phyloP scores from a whole-genome alignment of 1,140 invertebrate species.

The Aradophagus sp. region DNA sequence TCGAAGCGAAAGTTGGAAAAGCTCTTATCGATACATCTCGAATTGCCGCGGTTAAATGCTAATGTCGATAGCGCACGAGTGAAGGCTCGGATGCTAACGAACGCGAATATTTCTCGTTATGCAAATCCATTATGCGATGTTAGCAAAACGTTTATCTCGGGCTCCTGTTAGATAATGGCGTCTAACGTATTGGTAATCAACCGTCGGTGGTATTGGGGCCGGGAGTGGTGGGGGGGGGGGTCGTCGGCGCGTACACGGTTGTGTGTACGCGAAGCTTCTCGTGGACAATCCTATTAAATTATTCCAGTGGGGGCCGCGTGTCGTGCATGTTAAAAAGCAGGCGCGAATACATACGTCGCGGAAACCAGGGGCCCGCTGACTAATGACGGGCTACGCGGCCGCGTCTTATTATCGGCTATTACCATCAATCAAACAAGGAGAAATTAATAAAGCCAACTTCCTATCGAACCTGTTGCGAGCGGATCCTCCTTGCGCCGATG shows the following conservation, averaged over 20 bases:
- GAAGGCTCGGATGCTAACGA: constrained; percentile 35
- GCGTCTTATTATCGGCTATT: constrained; percentile 50
- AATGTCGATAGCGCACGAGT: constrained; percentile 30
- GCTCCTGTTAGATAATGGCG: constrained; percentile 53
- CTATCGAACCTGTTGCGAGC: constrained; percentile 36
- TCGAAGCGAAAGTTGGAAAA: constrained; percentile 3
- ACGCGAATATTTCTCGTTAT: constrained; percentile 54
- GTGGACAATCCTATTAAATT: constrained; percentile 40
- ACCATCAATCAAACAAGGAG: constrained; percentile 50
- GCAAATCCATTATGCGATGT: constrained; percentile 50
- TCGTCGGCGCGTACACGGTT: constrained; percentile 31
- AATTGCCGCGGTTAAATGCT: constrained; percentile 47
- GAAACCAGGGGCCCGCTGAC: constrained; percentile 38
- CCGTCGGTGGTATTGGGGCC: too few relatives aligned
- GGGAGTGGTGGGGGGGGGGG: constrained; percentile 23
- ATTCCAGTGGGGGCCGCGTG: constrained; percentile 41
- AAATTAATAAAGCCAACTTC: constrained; percentile 55
- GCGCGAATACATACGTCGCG: constrained; percentile 45
- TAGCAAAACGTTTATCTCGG: constrained; percentile 48
- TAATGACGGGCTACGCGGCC: constrained; percentile 39
- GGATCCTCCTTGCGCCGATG: constrained; percentile 19
- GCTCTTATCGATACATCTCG: constrained; percentile 43
- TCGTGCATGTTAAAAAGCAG: constrained; percentile 44
- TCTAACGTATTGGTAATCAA: constrained; percentile 56
- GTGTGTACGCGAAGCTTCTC: constrained; percentile 38